Evolutionary conservation across 2,113 vertebrate species (phyloP).

Genomic region (Chascanopsetta lugubris): DNA sequence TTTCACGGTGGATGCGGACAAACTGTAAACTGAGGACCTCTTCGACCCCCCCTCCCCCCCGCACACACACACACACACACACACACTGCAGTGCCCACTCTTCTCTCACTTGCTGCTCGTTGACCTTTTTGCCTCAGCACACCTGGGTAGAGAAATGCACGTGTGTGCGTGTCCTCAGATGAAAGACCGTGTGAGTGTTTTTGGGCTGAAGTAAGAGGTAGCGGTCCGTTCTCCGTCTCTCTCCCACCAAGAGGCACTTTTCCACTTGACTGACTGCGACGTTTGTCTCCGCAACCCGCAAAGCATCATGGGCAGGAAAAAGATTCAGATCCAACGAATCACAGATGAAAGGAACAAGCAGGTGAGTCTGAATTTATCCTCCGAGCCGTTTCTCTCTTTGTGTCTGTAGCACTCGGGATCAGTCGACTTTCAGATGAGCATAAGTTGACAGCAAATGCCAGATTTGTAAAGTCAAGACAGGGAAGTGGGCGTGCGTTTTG

Average conservation of each 20-base stretch:
- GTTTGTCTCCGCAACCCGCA: constrained; percentile 53
- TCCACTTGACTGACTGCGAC: constrained; percentile 54
- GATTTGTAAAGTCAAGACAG: no score
- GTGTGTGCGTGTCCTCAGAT: constrained; percentile 42
- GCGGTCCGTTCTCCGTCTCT: constrained; percentile 35
- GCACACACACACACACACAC: no score
- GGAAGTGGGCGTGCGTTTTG: no score
- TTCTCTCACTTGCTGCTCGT: constrained; percentile 5
- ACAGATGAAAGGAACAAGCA: constrained; percentile 97
- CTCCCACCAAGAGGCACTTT: constrained; percentile 50
- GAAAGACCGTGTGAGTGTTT: constrained; percentile 60
- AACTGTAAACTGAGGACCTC: constrained; percentile 65
- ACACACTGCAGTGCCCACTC: constrained; percentile 21
- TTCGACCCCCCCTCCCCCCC: no score
- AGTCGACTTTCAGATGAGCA: no score
- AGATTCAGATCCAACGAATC: constrained; percentile 99
- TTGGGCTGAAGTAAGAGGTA: constrained; percentile 39
- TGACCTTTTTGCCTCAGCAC: constrained; percentile 29
- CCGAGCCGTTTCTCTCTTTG: neutral
- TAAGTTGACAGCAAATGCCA: no score
- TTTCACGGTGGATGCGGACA: constrained; percentile 51
- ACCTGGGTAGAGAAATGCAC: constrained; percentile 68
- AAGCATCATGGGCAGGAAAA: constrained; percentile 96
- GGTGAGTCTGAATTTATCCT: constrained; percentile 74
- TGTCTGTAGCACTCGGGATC: neutral